Evolutionary conservation across 92 coral and sea anemone species (phyloP).

Genomic region (Phenganax subtilis): DNA sequence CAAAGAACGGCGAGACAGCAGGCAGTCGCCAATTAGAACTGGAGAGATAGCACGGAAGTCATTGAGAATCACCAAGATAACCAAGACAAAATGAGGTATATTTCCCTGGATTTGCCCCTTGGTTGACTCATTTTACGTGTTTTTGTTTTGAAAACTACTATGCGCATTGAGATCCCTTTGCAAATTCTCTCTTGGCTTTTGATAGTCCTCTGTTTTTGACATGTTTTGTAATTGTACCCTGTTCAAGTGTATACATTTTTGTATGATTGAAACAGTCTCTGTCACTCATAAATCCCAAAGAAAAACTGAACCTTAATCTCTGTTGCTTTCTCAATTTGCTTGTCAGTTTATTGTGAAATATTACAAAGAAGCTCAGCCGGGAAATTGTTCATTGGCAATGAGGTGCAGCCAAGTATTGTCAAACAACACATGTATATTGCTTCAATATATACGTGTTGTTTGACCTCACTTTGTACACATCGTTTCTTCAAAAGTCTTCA

Average conservation of each 20-base stretch:
- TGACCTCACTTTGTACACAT: neutral
- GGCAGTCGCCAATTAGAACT: slow-evolving; percentile 10
- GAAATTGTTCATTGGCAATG: neutral
- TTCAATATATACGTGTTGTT: neutral
- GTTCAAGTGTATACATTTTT: no score
- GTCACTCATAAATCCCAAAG: neutral
- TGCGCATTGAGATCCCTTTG: neutral
- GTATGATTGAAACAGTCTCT: no score
- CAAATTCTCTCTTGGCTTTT: neutral
- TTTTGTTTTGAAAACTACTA: neutral
- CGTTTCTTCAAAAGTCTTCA: neutral
- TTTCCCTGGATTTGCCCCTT: neutral
- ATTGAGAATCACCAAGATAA: neutral
- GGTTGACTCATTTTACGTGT: neutral
- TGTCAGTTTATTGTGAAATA: slow-evolving; percentile 23
- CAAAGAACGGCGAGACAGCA: neutral
- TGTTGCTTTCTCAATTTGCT: neutral
- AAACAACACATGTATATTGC: neutral
- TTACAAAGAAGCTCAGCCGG: neutral
- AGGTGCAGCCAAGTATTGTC: neutral
- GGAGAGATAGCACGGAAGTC: slow-evolving; percentile 19
- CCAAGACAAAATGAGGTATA: slow-evolving; percentile 28
- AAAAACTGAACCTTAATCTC: neutral
- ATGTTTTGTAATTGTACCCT: no score
- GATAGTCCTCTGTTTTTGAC: neutral